Conservation (phyloP, 1,140 invertebrate species). For the Hylaeus anthracinus region DNA sequence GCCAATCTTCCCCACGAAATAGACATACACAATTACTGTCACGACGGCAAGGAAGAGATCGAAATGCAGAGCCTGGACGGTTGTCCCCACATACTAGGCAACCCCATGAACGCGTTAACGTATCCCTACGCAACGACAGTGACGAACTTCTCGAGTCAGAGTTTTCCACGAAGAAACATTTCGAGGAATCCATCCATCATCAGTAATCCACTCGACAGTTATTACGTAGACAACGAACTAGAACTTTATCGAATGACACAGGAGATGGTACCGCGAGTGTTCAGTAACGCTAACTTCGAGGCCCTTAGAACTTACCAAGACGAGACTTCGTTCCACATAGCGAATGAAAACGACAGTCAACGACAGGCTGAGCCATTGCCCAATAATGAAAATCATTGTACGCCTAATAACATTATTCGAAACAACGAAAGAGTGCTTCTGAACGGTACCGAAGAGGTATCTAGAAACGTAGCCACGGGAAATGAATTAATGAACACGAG, state of each 20-base stretch:
- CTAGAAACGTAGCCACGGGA: slow-evolving; percentile 1
- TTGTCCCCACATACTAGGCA: slow-evolving; percentile 68
- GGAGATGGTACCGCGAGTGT: slow-evolving; percentile 43
- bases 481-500: slow-evolving; percentile 68
- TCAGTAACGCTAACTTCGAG: slow-evolving; percentile 54
- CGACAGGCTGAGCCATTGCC: not conserved
- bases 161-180: slow-evolving; percentile 65
- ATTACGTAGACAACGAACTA: slow-evolving; percentile 71
- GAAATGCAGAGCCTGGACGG: slow-evolving; percentile 72
- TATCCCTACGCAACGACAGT: slow-evolving; percentile 62
- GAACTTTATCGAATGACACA: slow-evolving; percentile 50
- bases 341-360: slow-evolving; percentile 22
- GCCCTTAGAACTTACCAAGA: slow-evolving; percentile 50
- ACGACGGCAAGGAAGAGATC: slow-evolving; percentile 71
- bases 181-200: slow-evolving; percentile 71
- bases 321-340: slow-evolving; percentile 36
- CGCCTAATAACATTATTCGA: slow-evolving; percentile 25
- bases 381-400: slow-evolving; percentile 49
- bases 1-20: slow-evolving; percentile 74
- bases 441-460: slow-evolving; percentile 9
- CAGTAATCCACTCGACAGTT: slow-evolving; percentile 70
- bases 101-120: slow-evolving; percentile 64
- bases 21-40: slow-evolving; percentile 67
- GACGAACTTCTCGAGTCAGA: slow-evolving; percentile 70
- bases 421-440: slow-evolving; percentile 47